Evolutionary conservation across 2,113 vertebrate species (phyloP), one percentile per base, ranked within the genome.

Genomic region (Eudyptes chrysolophus): DNA sequence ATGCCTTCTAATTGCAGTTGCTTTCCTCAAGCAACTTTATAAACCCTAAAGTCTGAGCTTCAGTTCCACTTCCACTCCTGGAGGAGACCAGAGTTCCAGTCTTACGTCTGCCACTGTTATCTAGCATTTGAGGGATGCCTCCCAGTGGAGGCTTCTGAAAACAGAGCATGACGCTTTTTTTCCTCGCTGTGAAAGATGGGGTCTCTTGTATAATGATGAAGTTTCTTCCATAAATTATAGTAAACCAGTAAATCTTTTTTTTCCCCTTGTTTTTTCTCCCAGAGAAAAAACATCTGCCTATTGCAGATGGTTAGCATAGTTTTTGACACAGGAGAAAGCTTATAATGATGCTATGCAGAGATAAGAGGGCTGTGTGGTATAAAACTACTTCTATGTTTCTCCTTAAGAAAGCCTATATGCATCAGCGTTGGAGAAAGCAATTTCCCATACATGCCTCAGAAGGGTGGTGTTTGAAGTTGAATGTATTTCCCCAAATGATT

Each of bases 81-180:
- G 62, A 92, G 66, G 84, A 93, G 44, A n/a, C 25, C 4, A 2
- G 84, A 79, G 40, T 89, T 94, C 66, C 32, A 54, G 25, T 80
- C 38, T 80, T n/a, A 14, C 0, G 1, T 69, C 68, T 91, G 91
- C 74, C 49, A 79, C 54, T 18, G 69, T 64, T 97, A 88, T 85
- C 57, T 69, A 27, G 64, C 2, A 8, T 95, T 96, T 96, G 94
- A 97, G 81, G 62, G 80, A 95, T 87, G 92, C 87, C 54, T 97
- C 91, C 81, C 84, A 91, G 77, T 95, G 94, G 77, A 96, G 81
- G 32, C 84, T 69, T 94, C 74, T 92, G 69, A 95, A 94, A 92
- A 62, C 52, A 85, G 70, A 96, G 29, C 75, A 49, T 7, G 13
- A 36, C 44, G 49, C 7, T 60, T 74, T 75, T 51, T 71, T 79